These are phyloP conservation scores for Leptopilina syphax DNA, from an alignment of 2,888 invertebrate species.

Conservation along the genomic window DNA sequence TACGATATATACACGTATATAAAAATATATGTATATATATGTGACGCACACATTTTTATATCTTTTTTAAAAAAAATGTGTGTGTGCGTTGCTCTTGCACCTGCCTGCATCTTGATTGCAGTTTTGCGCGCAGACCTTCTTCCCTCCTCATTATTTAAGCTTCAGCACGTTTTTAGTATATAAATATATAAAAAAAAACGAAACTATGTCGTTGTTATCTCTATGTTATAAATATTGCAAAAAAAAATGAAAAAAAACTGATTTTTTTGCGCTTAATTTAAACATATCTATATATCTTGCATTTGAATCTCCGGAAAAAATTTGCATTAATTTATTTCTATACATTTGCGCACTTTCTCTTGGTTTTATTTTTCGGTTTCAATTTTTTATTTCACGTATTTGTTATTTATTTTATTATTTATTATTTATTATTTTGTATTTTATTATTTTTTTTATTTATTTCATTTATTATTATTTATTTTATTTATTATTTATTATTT, in stretches of 20 bases:
- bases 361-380: too few species aligned
- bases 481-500: too few species aligned
- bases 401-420: too few species aligned
- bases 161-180: constrained; percentile 16
- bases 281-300: background rate
- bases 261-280: background rate
- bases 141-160: constrained; percentile 34
- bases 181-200: background rate
- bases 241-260: background rate
- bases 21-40: too few species aligned
- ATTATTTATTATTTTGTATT: too few species aligned
- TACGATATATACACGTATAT: constrained; percentile 9
- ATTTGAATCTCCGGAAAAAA: background rate
- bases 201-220: constrained; percentile 21
- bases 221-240: background rate
- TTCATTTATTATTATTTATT: too few species aligned
- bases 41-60: background rate
- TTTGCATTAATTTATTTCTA: background rate
- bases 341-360: too few species aligned
- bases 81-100: constrained; percentile 29
- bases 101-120: constrained; percentile 39
- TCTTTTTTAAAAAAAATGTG: constrained; percentile 1
- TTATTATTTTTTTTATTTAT: too few species aligned
- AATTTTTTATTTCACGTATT: too few species aligned
- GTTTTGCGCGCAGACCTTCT: constrained; percentile 7